phyloP scores from a whole-genome alignment of 2,888 invertebrate species.

The Nephrotoma appendiculata region DNA sequence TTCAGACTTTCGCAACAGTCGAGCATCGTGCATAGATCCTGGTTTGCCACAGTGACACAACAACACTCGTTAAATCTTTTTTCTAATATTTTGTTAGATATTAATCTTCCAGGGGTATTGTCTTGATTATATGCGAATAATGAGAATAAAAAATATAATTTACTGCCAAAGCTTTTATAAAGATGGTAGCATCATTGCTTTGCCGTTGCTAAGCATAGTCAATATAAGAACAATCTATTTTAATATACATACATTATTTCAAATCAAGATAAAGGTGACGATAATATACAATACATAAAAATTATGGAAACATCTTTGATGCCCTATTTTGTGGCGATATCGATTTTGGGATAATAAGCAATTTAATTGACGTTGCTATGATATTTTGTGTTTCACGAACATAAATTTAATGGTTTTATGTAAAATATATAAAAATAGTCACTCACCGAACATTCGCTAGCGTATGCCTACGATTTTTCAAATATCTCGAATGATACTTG shows the following conservation, averaged over 20 bases:
- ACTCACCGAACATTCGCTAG: slow-evolving; percentile 86
- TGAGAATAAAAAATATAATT: no score
- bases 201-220: background rate
- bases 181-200: background rate
- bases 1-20: no score
- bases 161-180: no score
- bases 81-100: no score
- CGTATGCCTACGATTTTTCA: slow-evolving; percentile 76
- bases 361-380: background rate
- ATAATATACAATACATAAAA: background rate
- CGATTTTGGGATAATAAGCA: background rate
- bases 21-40: no score
- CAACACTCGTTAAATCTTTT: no score
- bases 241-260: background rate
- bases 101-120: no score
- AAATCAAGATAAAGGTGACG: background rate
- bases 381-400: background rate
- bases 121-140: no score
- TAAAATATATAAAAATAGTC: background rate
- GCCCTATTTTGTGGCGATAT: background rate
- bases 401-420: background rate
- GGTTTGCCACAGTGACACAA: no score
- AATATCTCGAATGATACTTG: slow-evolving; percentile 73
- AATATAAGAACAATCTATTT: background rate
- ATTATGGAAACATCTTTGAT: background rate